Evolutionary conservation across 2,888 invertebrate genomes (phyloP).

Genomic region (Coelopa pilipes): DNA sequence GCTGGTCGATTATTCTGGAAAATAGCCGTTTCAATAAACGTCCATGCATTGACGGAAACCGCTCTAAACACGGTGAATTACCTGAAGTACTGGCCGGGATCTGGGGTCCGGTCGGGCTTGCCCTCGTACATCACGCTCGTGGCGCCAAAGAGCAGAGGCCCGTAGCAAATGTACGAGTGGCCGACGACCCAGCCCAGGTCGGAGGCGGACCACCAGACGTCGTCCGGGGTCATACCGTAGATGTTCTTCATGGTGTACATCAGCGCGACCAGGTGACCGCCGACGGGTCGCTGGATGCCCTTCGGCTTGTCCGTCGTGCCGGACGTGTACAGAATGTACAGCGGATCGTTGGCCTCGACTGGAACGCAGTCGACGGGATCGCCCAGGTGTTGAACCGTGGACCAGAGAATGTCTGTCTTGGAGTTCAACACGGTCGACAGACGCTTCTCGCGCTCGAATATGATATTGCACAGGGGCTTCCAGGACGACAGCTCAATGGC

Average conservation of each 20-base stretch:
- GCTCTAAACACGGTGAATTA: slow-evolving; percentile 54
- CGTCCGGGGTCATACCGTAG: slow-evolving; percentile 82
- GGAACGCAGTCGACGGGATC: slow-evolving; percentile 83
- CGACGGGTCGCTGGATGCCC: slow-evolving; percentile 88
- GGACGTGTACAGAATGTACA: slow-evolving; percentile 93
- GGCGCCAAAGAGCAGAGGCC: slow-evolving; percentile 81
- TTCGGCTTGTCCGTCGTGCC: slow-evolving; percentile 81
- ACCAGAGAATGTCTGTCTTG: slow-evolving; percentile 81
- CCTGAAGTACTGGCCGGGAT: slow-evolving; percentile 92
- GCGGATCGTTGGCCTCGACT: slow-evolving; percentile 87
- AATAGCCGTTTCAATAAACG: neutral
- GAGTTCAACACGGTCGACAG: slow-evolving; percentile 71
- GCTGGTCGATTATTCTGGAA: slow-evolving; percentile 86
- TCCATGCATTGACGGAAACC: too few relatives aligned
- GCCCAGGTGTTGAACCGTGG: slow-evolving; percentile 74
- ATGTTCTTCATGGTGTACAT: slow-evolving; percentile 86
- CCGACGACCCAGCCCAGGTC: slow-evolving; percentile 89
- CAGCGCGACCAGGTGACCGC: slow-evolving; percentile 86
- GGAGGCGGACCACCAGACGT: slow-evolving; percentile 90
- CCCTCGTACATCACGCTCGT: slow-evolving; percentile 91
- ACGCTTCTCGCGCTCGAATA: slow-evolving; percentile 81
- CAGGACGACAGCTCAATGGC: slow-evolving; percentile 79
- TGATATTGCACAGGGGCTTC: slow-evolving; percentile 82
- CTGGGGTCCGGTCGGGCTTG: slow-evolving; percentile 94
- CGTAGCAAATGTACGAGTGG: slow-evolving; percentile 94